A percentile compares a stretch with the other conserved stretches of the same genome.
phyloP scores from a whole-genome alignment of 2,797 vertebrate species.

The Typhlichthys subterraneus region DNA sequence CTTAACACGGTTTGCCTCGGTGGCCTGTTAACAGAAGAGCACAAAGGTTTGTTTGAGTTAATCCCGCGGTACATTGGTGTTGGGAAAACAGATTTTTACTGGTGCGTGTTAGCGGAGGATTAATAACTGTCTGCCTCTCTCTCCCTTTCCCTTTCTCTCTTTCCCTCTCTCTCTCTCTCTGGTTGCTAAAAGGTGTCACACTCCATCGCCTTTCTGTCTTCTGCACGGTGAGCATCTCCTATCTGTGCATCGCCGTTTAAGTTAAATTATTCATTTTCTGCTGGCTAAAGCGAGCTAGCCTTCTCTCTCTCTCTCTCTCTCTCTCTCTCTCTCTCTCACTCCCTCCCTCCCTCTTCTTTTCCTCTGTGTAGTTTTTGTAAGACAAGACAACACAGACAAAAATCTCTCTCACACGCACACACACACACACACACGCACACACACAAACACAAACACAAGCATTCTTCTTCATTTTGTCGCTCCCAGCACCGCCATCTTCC shows the following conservation, averaged over 20 bases:
- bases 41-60: no score
- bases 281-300: constrained; percentile 27
- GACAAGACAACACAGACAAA: constrained; percentile 23
- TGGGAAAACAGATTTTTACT: no score
- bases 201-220: no score
- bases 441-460: constrained; percentile 5
- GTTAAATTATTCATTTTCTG: constrained; percentile 76
- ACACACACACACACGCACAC: constrained; percentile 8
- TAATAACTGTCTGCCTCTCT: neutral
- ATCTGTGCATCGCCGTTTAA: constrained; percentile 62
- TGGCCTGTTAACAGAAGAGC: no score
- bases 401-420: constrained; percentile 12
- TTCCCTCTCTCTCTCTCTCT: neutral
- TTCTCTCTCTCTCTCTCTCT: constrained; percentile 12
- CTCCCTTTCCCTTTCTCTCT: neutral
- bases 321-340: constrained; percentile 37
- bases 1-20: no score
- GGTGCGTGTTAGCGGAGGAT: no score
- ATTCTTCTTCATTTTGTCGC: neutral
- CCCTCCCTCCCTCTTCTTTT: constrained; percentile 18
- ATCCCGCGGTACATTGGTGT: no score
- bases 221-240: no score
- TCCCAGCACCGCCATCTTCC: constrained; percentile 15
- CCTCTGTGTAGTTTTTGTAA: constrained; percentile 11
- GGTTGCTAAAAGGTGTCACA: no score